Evolutionary conservation across 30 jellyfish, hydroid and myxozoan genomes (phyloP).

Genomic region (Hydractinia echinata): DNA sequence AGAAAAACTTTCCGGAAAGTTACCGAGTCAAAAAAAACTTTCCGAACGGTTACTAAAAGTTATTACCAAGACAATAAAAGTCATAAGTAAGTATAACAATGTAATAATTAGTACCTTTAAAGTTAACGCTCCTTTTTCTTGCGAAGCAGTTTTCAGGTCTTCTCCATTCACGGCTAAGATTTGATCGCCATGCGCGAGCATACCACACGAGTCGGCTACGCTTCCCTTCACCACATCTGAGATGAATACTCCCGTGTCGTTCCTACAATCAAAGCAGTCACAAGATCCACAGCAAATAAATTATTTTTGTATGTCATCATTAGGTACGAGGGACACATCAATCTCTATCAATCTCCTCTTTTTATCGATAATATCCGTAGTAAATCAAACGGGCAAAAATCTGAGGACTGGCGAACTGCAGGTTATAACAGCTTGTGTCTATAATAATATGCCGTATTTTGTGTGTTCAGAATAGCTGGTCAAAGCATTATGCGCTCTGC

Average conservation of each 20-base stretch:
- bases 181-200: slow-evolving; percentile 78
- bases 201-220: slow-evolving; percentile 67
- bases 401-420: no score
- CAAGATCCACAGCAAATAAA: neutral
- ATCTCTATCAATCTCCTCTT: no score
- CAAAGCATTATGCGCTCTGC: no score
- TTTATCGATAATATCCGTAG: neutral
- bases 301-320: neutral
- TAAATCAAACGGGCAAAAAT: no score
- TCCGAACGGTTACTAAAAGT: no score
- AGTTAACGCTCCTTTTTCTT: slow-evolving; percentile 74
- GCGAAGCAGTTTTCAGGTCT: slow-evolving; percentile 65
- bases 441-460: no score
- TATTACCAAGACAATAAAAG: no score
- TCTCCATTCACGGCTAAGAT: slow-evolving; percentile 74
- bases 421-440: no score
- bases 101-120: slow-evolving; percentile 55
- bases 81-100: no score
- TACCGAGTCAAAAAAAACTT: no score
- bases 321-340: no score
- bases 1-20: neutral
- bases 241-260: slow-evolving; percentile 84
- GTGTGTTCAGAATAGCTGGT: no score
- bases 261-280: slow-evolving; percentile 23
- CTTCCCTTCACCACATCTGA: slow-evolving; percentile 90